These are phyloP conservation scores for Aromia moschata DNA, from an alignment of 2,888 invertebrate species.

Conservation along the genomic window DNA sequence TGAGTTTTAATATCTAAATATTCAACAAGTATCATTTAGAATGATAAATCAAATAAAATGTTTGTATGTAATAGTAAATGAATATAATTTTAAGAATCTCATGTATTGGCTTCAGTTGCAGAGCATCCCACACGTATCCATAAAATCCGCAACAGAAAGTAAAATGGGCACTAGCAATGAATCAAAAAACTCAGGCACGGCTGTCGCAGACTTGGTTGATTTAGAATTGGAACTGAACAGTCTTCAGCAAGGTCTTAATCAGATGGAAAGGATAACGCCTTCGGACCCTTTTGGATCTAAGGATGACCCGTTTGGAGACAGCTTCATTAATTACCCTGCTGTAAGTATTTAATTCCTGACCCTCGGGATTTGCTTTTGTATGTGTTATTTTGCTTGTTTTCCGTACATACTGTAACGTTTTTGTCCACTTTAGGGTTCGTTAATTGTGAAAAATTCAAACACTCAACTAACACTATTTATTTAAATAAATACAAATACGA, in stretches of 20 bases:
- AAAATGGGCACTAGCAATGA: constrained; percentile 44
- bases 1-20: too few relatives aligned
- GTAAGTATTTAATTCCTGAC: constrained; percentile 35
- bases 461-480: too few relatives aligned
- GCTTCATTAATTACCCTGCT: constrained; percentile 67
- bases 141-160: constrained; percentile 47
- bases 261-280: constrained; percentile 86
- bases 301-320: constrained; percentile 79
- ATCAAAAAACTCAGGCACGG: constrained; percentile 57
- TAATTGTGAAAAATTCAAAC: too few relatives aligned
- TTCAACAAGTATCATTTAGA: too few relatives aligned
- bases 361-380: background rate
- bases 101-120: constrained; percentile 46
- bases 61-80: too few relatives aligned
- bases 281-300: constrained; percentile 71
- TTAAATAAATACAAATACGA: too few relatives aligned
- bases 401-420: too few relatives aligned
- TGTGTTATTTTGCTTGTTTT: too few relatives aligned
- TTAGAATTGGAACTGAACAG: constrained; percentile 88
- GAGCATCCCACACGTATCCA: constrained; percentile 48
- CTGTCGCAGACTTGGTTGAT: constrained; percentile 87
- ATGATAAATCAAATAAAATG: too few relatives aligned
- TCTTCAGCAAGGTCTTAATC: constrained; percentile 85
- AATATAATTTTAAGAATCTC: too few relatives aligned
- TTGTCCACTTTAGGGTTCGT: too few relatives aligned